phyloP scores from a whole-genome alignment of 1,140 invertebrate genomes.

The Procambarus virginalis region DNA sequence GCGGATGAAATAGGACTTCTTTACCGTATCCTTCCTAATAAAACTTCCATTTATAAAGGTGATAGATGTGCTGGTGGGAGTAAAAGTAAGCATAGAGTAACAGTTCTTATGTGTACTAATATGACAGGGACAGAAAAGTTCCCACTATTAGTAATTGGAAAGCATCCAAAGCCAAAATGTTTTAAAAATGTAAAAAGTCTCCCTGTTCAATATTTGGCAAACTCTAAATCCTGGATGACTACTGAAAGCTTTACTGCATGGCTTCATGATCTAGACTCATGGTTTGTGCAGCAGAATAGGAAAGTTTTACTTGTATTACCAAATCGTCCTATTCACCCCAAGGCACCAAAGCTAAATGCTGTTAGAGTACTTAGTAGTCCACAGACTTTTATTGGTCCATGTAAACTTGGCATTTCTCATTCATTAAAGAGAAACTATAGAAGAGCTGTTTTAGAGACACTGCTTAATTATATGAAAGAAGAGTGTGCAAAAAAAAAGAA shows the following conservation, averaged over 20 bases:
- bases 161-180: constrained; percentile 66
- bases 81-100: constrained; percentile 72
- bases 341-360: constrained; percentile 61
- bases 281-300: constrained; percentile 67
- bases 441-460: constrained; percentile 58
- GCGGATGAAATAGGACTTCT: constrained; percentile 70
- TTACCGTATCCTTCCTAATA: constrained; percentile 66
- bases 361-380: constrained; percentile 61
- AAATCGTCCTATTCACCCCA: constrained; percentile 59
- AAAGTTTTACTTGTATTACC: constrained; percentile 65
- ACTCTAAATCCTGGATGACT: constrained; percentile 69
- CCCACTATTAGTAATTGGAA: constrained; percentile 67
- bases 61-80: constrained; percentile 71
- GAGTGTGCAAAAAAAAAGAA: constrained; percentile 58
- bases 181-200: constrained; percentile 66
- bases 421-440: constrained; percentile 65
- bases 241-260: constrained; percentile 63
- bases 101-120: constrained; percentile 72
- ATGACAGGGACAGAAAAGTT: constrained; percentile 73
- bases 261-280: constrained; percentile 64
- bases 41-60: constrained; percentile 37
- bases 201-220: constrained; percentile 67
- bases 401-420: constrained; percentile 64
- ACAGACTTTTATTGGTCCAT: constrained; percentile 59
- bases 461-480: constrained; percentile 58